Base-by-base conservation (phyloP, 2,888 invertebrate genomes). In the Myathropa florea region DNA sequence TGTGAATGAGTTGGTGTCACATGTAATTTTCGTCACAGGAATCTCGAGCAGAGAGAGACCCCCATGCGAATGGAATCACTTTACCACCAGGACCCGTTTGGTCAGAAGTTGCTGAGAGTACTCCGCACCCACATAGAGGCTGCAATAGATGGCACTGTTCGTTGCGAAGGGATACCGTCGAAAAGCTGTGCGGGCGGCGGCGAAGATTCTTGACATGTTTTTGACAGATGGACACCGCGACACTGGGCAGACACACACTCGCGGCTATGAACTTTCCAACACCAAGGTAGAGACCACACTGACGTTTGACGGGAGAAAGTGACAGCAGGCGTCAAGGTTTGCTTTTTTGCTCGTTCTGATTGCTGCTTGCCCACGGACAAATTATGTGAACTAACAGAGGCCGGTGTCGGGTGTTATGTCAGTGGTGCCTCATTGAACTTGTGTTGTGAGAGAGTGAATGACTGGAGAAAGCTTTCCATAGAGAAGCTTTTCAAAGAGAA, bases 81-180 rank as follows among this genome's bases (percentile, higher is more conserved):
- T 83, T 83, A 86, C 90, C 93, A 97, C 97, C 93, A 95, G 90
- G 84, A 95, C 92, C 90, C 94, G 94, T 90, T 94, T 96, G 72
- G 95, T 95, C 85, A 96, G 93, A 9, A 95, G 94, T 92, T 97
- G 97, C 91, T 97, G 97, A 0, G 96, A 95, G 78, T 96, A 94
- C 91, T 97, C 97, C 0, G 97, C 97, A 4, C 95, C 95, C 0
- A 95, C 95, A 91, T 96, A 97, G 89, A 97, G 95, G 0, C 95
- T 94, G 4, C 96, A 97, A 91, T 97, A 97, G 39, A 96, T 94
- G 3, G 94, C 91, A 89, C 94, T 93, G 89, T 95, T 95, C 75
- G 94, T 93, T 55, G 94, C 82, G 30, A 95, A 92, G 0, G 95
- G 95, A 84, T 94, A 92, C 88, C 91, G 93, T 87, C 92, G 91